phyloP scores from a whole-genome alignment of 2,797 vertebrate species.

The Meriones psammophilus region DNA sequence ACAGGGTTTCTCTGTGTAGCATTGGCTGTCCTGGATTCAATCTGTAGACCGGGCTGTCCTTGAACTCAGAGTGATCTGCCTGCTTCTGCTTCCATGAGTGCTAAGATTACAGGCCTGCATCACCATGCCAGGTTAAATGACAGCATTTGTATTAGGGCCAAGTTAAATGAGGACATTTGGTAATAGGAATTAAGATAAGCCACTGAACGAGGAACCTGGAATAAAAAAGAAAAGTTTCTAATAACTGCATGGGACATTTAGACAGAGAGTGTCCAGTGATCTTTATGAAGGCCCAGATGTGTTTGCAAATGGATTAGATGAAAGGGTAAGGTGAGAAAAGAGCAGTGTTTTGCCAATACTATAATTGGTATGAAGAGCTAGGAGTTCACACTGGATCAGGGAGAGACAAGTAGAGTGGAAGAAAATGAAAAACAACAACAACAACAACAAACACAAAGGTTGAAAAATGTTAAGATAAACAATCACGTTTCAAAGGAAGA shows the following conservation, averaged over 20 bases:
- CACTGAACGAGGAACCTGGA: not conserved
- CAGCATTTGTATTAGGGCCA: too few relatives aligned
- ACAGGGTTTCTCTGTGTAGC: too few relatives aligned
- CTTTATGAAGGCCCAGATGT: not conserved
- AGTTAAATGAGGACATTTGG: constrained; percentile 14
- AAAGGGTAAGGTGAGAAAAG: constrained; percentile 28
- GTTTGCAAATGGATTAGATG: constrained; percentile 15
- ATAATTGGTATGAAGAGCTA: constrained; percentile 1
- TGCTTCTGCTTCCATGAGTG: too few relatives aligned
- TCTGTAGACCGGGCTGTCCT: too few relatives aligned
- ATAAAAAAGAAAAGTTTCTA: not conserved
- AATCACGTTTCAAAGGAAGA: constrained; percentile 4
- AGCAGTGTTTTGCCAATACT: not conserved
- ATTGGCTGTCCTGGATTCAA: too few relatives aligned
- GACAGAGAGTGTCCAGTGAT: not conserved
- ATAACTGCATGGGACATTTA: not conserved
- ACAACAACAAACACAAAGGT: not conserved
- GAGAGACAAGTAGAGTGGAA: constrained; percentile 8
- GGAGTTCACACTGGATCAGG: not conserved
- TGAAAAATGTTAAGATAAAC: constrained; percentile 19
- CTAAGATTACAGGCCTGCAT: too few relatives aligned
- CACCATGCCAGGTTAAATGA: too few relatives aligned
- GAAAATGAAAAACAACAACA: constrained; percentile 11
- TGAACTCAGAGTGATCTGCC: too few relatives aligned
- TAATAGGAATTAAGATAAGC: not conserved